Evolutionary conservation across 2,797 vertebrate species (phyloP), one percentile per base, ranked within the genome.

Genomic region (Catostomus latipinnis): DNA sequence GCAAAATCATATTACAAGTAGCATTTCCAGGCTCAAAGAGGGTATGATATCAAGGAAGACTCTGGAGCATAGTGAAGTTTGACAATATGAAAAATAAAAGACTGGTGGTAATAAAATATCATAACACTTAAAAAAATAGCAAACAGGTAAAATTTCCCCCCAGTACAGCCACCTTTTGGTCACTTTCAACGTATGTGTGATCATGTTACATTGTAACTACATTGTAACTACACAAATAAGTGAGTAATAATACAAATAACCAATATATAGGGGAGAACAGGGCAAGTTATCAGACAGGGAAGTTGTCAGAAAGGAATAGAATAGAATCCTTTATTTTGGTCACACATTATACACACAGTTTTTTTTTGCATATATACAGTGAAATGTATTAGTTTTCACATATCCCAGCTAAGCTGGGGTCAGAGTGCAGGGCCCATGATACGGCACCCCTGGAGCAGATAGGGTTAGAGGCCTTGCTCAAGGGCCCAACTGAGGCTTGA

Each of bases 1-100:
- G 66, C 85, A 84, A 62, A 82, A 76, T 66, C 81, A 81, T 74
- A 84, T 76, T 86, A 78, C 71, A 78, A 75, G 81, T 57, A 60
- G 74, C 77, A 57, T 84, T 79, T 81, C 78, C 82, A 68, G 49
- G 56, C 45, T 61, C 7, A 49, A 18, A 66, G 77, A 72, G 48
- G 78, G 79, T 34, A 65, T 53, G 71, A 81, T 78, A 81, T 71
- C 49, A 6, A 16, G 54, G 62, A 5, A 16, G 60, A n/a, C 56
- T 2, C 18, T 48, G 13, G 68, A 57, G 57, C 69, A 67, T 10
- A 34, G 62, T 6, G 22, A 77, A 68, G 18, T 13, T 65, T 62
- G 45, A 56, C 34, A 50, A 76, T 56, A n/a, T 48, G 76, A 70
- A 54, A 71, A 54, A 61, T 12, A n/a, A 5, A 66, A 45, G 56